Percentiles rank a stretch among this genome's conserved stretches.
phyloP scores from a whole-genome alignment of 2,113 vertebrate species.

The Cebidichthys violaceus region DNA sequence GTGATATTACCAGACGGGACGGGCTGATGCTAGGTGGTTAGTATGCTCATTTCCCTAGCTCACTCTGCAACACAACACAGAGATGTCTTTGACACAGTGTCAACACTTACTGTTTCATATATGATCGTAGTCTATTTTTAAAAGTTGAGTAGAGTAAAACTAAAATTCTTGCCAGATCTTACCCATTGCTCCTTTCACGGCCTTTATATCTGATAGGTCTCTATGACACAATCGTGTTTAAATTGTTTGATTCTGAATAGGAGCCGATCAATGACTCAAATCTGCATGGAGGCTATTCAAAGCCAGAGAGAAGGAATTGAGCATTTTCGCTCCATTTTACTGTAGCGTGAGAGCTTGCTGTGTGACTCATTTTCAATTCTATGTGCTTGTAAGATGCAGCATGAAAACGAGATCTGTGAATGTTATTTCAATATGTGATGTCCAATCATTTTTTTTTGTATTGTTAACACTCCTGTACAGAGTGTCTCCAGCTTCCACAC shows the following conservation, averaged over 20 bases:
- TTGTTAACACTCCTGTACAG: neutral
- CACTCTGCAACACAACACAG: neutral
- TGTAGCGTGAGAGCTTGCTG: neutral
- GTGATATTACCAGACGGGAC: neutral
- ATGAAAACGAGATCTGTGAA: neutral
- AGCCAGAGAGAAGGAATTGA: neutral
- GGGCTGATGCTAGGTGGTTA: neutral
- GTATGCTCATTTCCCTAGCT: neutral
- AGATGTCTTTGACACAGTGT: neutral
- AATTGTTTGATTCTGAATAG: neutral
- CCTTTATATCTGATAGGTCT: neutral
- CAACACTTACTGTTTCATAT: no score
- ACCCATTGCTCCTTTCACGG: neutral
- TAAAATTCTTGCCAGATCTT: neutral
- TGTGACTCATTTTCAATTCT: slow-evolving; percentile 12
- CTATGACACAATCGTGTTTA: neutral
- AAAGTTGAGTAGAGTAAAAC: no score
- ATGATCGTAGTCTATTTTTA: neutral
- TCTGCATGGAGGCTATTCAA: neutral
- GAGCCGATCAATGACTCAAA: neutral
- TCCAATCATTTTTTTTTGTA: neutral
- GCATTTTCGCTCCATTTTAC: neutral
- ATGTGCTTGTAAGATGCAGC: neutral
- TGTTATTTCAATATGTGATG: neutral
- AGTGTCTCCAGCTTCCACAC: neutral